A percentile compares a stretch with the other conserved stretches of the same genome.
Conservation (phyloP, 2,888 invertebrate genomes). For the Malachius bipustulatus region DNA sequence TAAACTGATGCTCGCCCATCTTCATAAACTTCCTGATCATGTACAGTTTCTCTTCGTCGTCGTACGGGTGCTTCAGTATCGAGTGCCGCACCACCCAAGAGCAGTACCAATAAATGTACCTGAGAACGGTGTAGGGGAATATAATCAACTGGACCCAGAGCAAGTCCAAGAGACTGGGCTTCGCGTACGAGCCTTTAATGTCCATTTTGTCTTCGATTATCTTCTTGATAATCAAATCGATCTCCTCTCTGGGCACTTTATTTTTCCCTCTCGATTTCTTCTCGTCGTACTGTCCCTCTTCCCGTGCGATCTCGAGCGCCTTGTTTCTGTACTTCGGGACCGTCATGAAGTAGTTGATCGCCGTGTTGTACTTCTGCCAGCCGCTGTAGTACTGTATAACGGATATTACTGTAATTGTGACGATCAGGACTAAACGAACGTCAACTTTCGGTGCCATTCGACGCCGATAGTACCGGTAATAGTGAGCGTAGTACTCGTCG, state of each 20-base stretch:
- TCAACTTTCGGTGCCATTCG: slow-evolving; percentile 86
- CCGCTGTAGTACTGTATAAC: slow-evolving; percentile 72
- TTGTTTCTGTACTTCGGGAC: slow-evolving; percentile 78
- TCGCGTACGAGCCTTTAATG: slow-evolving; percentile 84
- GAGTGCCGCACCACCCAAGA: slow-evolving; percentile 75
- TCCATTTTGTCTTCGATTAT: slow-evolving; percentile 90
- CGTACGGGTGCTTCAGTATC: slow-evolving; percentile 63
- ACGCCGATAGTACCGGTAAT: slow-evolving; percentile 80
- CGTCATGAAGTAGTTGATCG: slow-evolving; percentile 75
- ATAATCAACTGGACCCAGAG: slow-evolving; percentile 75
- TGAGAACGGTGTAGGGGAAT: slow-evolving; percentile 60
- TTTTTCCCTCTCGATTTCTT: slow-evolving; percentile 37
- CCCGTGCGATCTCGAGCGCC: slow-evolving; percentile 58
- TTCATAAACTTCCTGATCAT: slow-evolving; percentile 69
- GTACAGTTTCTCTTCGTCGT: slow-evolving; percentile 71
- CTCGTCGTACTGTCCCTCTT: slow-evolving; percentile 44
- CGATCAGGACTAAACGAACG: slow-evolving; percentile 73
- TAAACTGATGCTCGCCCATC: slow-evolving; percentile 58
- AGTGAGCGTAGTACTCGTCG: slow-evolving; percentile 81
- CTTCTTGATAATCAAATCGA: slow-evolving; percentile 65
- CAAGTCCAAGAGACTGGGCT: slow-evolving; percentile 64
- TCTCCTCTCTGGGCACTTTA: slow-evolving; percentile 50
- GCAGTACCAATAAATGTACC: slow-evolving; percentile 61
- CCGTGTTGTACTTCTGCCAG: slow-evolving; percentile 69
- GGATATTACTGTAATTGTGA: slow-evolving; percentile 75